phyloP scores from a whole-genome alignment of 2,888 invertebrate species.

The Heteromurus nitidus region DNA sequence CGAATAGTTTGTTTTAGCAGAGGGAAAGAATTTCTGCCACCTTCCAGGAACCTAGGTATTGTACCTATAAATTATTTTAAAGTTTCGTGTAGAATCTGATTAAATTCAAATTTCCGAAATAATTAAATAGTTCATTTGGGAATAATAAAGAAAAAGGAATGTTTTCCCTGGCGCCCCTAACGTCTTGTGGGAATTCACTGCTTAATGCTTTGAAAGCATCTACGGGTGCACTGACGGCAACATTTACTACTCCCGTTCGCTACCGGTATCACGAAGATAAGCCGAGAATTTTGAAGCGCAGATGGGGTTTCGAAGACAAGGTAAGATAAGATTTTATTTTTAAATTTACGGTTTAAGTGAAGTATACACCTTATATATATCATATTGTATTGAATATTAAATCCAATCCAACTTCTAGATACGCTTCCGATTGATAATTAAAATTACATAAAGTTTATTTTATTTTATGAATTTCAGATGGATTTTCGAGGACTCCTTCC shows the following conservation, averaged over 20 bases:
- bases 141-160: constrained; percentile 1
- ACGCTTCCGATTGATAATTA: no score
- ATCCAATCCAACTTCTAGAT: no score
- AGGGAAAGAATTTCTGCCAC: no score
- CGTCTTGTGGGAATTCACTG: constrained; percentile 27
- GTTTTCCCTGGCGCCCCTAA: constrained; percentile 8
- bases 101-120: no score
- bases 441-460: no score
- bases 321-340: constrained; percentile 75
- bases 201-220: constrained; percentile 45
- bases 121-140: no score
- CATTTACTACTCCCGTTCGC: constrained; percentile 75
- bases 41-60: no score
- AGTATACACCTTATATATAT: no score
- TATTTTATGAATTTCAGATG: constrained; percentile 58
- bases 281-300: constrained; percentile 80
- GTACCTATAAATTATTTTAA: no score
- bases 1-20: no score
- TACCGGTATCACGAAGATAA: constrained; percentile 81
- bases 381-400: no score
- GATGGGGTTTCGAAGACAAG: constrained; percentile 84
- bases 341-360: background rate
- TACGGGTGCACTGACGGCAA: constrained; percentile 24
- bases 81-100: no score
- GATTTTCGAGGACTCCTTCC: constrained; percentile 82